Conservation (phyloP, 2,888 invertebrate genomes). For the Brachypalpus laphriformis region DNA sequence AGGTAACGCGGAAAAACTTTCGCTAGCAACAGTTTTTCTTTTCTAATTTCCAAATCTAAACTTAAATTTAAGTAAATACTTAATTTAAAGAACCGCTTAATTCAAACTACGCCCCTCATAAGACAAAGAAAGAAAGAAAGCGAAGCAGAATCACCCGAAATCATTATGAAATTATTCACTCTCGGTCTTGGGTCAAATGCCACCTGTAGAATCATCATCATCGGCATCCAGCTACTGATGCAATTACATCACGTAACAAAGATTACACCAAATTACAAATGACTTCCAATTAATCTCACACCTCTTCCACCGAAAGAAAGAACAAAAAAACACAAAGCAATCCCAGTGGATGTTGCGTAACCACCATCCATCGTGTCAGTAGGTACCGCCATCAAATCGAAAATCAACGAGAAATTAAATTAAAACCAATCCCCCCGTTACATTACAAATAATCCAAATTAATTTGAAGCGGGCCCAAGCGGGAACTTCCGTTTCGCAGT, state of each 20-base stretch:
- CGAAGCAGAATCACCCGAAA: background rate
- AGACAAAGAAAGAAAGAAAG: background rate
- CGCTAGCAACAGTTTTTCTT: background rate
- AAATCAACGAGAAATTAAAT: conserved; percentile 58
- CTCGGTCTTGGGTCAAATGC: conserved; percentile 45
- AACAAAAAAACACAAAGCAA: conserved; percentile 4
- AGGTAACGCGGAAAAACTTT: background rate
- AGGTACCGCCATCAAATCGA: conserved; percentile 24
- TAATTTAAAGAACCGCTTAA: background rate
- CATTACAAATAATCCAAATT: conserved; percentile 70
- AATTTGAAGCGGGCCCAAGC: conserved; percentile 51
- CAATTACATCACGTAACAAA: conserved; percentile 59
- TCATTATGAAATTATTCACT: conserved; percentile 21
- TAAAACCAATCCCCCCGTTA: conserved; percentile 51
- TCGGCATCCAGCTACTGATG: conserved; percentile 23
- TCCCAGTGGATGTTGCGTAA: conserved; percentile 34
- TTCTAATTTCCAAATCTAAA: background rate
- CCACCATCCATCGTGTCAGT: background rate
- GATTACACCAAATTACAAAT: conserved; percentile 69
- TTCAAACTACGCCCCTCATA: background rate
- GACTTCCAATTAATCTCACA: conserved; percentile 66
- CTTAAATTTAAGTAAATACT: background rate
- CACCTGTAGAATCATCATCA: conserved; percentile 40
- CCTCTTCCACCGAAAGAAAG: conserved; percentile 5
- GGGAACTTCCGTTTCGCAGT: conserved; percentile 57